Base-by-base conservation (phyloP, 2,888 invertebrate genomes). In the Thymelicus lineola region DNA sequence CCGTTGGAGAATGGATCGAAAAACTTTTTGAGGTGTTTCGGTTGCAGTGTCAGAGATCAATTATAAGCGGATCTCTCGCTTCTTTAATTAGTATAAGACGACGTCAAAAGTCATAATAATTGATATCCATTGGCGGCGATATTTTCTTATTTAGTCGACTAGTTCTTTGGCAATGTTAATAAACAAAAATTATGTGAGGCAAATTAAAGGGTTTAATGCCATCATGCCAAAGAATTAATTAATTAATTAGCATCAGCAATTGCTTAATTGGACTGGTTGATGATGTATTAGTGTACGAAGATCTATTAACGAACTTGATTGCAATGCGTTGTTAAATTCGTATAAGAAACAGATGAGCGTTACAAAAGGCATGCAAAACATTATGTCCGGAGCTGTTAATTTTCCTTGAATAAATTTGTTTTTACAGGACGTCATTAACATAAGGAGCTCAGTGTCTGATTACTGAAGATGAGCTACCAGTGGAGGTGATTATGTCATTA, bases 301-400 rank as follows among this genome's bases (percentile, higher is more conserved):
- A 20, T 45, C 46, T 15, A 46, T 53, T 67, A 12, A 58, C 35
- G 17, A 61, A 53, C 50, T 53, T 45, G 67, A 68, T 53, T 53
- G 53, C 65, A 46, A 14, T 64, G 12, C 35, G 57, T 36, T 36
- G 57, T 57, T 14, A 46, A 28, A 42, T 61, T 12, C 48, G n/a
- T 61, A 68, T 55, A 68, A 68, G 55, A 60, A 28, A 53, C 28
- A 12, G 35, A 53, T 53, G 55, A 67, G 28, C 38, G 5, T 36
- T 28, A 35, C 50, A 55, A 20, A 61, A 67, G 38, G 55, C 61
- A 61, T 61, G 67, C 67, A 61, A 60, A 42, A 67, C 60, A 67
- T 53, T 50, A 50, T 7, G 28, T 7, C 59, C 1, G 14, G 59
- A 38, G 42, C 45, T 67, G 59, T 50, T 61, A 60, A 67, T 67